Base-by-base conservation (phyloP, 1,140 invertebrate species). In the Bombus terrestris region DNA sequence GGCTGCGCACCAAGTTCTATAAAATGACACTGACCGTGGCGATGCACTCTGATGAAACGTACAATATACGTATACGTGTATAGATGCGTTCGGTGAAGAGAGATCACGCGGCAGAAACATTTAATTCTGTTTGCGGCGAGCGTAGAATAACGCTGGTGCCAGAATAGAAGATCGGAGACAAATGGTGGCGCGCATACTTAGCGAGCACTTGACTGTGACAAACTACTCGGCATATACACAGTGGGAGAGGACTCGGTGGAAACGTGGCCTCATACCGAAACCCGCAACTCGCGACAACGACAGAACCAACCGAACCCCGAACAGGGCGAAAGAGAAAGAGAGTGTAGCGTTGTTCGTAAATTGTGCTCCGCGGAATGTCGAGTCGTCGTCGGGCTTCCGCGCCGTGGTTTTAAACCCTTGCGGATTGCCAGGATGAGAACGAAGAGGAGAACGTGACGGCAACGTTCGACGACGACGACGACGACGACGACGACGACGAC, bases 151-250 rank as follows among this genome's bases (percentile, higher is more conserved):
- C 76, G 81, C 8, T 15, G 39, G 77, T 72, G 83, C 83, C 89
- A 90, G 89, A 90, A 90, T 88, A 81, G 86, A 90, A 90, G 88
- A 90, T 90, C 89, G 86, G 83, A 83, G 86, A 90, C 89, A 90
- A 90, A 90, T 90, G 93, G 93, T 92, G 32, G 32, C 87, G 92
- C 82, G 93, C 93, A 94, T 94, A 94, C 92, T 94, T 94, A 93
- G 92, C 86, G 89, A 92, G 91, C 91, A 88, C 91, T 94, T 94
- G 94, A 94, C 93, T 94, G 93, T 94, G 93, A 95, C 94, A 94
- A 94, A 94, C 92, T 94, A 92, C 90, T 90, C 85, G 43, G 81
- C 74, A 28, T 77, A 53, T 53, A 66, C 81, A 53, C 43, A n/a
- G 59, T 1, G 41, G 15, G 5, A 25, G 53, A 37, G 22, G 35